Base-by-base conservation (phyloP, 1,140 invertebrate species). In the Pseudomyrmex flavicornis region DNA sequence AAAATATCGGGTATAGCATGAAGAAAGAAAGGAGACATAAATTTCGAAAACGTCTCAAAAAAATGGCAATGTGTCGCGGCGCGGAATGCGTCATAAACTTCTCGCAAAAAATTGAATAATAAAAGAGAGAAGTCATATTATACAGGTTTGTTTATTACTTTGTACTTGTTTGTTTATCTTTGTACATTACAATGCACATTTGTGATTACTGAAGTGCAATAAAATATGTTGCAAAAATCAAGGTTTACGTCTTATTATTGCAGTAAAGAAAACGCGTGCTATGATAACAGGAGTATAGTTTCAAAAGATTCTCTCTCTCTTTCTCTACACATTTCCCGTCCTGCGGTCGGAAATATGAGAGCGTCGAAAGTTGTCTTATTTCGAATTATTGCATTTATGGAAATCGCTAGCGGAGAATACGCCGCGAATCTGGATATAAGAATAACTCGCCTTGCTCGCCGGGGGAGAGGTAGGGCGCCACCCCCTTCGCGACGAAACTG, bases 1-100 rank as follows among this genome's bases (percentile, higher is more conserved):
- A 91, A 0, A 98, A 98, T 92, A 94, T 96, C 20, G 95, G 92
- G 2, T 92, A 94, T 50, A 92, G 92, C 44, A 93, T 96, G 85
- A 90, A 96, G 72, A 94, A 94, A 0, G 86, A 90, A 5, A 76
- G 92, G 1, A 92, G 93, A 83, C 87, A 94, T 17, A 94, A 90
- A 93, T 95, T 95, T 85, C 91, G 91, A 59, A 92, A 94, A n/a
- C 91, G 88, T 1, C 76, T 95, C 12, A 90, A 92, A 0, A 92
- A 92, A 35, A 90, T 95, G 93, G 70, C 93, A 3, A 82, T 83
- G 3, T 95, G 95, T 83, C 91, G 89, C 69, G 92, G 87, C 12
- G 20, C 26, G 22, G 61, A 74, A 8, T 88, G 87, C 20, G 17
- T 88, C 35, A 35, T 7, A 35, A 35, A 35, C 35, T 35, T 54